Percentiles rank a stretch among this genome's conserved stretches.
Evolutionary conservation across 2,888 invertebrate genomes (phyloP).

Genomic region (Netelia melanura): DNA sequence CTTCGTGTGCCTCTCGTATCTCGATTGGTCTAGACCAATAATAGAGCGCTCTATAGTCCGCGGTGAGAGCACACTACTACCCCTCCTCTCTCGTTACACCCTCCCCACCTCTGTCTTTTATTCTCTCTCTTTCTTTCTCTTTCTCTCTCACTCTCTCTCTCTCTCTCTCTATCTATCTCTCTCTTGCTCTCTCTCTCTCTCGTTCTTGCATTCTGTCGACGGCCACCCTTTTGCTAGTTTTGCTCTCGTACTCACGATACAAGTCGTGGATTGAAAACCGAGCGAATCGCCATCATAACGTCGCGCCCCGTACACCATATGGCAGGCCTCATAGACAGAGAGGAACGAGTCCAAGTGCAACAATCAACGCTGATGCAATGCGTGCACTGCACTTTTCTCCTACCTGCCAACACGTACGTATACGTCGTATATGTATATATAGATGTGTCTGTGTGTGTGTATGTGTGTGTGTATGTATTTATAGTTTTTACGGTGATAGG

Average conservation of each 20-base stretch:
- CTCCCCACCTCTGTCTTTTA: slow-evolving; percentile 63
- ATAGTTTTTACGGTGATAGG: background rate
- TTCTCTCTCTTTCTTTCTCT: slow-evolving; percentile 57
- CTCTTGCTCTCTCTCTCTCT: slow-evolving; percentile 28
- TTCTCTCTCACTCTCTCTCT: slow-evolving; percentile 40
- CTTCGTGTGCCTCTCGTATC: slow-evolving; percentile 66
- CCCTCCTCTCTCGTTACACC: slow-evolving; percentile 9
- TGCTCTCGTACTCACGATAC: slow-evolving; percentile 57
- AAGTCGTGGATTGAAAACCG: slow-evolving; percentile 64
- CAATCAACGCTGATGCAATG: slow-evolving; percentile 71
- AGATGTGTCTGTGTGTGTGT: background rate
- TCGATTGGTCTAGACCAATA: slow-evolving; percentile 70
- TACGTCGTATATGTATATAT: background rate
- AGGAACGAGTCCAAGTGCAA: slow-evolving; percentile 78
- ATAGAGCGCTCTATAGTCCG: slow-evolving; percentile 62
- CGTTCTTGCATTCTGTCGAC: slow-evolving; percentile 58
- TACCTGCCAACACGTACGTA: slow-evolving; percentile 48
- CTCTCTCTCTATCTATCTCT: slow-evolving; percentile 45
- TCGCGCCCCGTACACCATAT: slow-evolving; percentile 54
- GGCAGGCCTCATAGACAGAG: slow-evolving; percentile 50
- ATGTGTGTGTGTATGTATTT: background rate
- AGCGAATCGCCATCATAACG: slow-evolving; percentile 46
- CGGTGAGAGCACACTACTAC: slow-evolving; percentile 60
- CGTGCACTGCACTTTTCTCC: slow-evolving; percentile 39
- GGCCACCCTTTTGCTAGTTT: slow-evolving; percentile 63